Evolutionary conservation across 1,140 invertebrate genomes (phyloP), one percentile per base, ranked within the genome.

Genomic region (Trachelipus rathkii): DNA sequence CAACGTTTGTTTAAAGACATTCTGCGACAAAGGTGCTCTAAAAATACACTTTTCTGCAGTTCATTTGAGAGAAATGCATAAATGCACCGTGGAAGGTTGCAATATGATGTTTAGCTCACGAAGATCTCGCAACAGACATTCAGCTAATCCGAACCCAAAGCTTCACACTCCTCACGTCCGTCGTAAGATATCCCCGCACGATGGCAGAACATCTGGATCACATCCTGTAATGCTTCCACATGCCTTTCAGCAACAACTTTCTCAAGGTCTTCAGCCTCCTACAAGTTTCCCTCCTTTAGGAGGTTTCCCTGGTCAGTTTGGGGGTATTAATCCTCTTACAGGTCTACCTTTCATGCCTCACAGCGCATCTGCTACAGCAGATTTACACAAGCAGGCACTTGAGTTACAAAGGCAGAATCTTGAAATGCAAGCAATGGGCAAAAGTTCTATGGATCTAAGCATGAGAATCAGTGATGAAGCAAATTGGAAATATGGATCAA

Each of bases 31-130:
- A 87, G 96, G 96, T 73, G 98, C 98, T 0, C 87, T 99, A 0
- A 99, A 99, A 86, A 99, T 99, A 24, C 98, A 99, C 84, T 99
- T 98, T 84, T 98, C 96, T 69, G 97, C 98, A 0, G 98, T 99
- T 8, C 98, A 99, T 85, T 85, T 99, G 75, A 90, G 95, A 21
- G 98, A 99, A 87, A 99, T 99, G 97, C 97, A 99, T 85, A 96
- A 96, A 85, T 99, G 97, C 84, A 98, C 96, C 0, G 95, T 99
- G 0, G 93, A 96, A 83, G 97, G 97, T 0, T 99, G 97, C 86
- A 98, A 94, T 84, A 99, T 98, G 95, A 97, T 98, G 94, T 99
- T 99, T 84, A 98, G 95, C 84, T 98, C 95, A 13, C 88, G 97
- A 79, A 88, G 97, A 76, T 97, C 95, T 23, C 87, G 97, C 44